Base-by-base conservation (phyloP, 2,113 vertebrate genomes). In the Phoenicopterus ruber region DNA sequence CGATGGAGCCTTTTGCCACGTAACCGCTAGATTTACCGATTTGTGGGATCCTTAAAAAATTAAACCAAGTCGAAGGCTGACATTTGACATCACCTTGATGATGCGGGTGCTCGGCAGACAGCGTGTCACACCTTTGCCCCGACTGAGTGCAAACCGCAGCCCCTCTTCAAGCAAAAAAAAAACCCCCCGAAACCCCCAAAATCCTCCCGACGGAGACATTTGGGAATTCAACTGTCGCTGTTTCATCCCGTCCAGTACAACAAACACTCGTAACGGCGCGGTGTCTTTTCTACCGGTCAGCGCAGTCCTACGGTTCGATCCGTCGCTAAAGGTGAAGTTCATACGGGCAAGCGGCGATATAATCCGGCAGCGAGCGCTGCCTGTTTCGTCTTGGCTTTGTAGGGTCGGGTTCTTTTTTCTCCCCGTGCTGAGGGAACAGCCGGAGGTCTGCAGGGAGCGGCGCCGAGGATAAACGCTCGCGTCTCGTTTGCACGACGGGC, bases 21-120 rank as follows among this genome's bases (percentile, higher is more conserved):
- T 14, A 52, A 52, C 63, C 1, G 0, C 5, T 0, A 7, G 5
- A 10, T 73, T 78, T 59, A 58, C 70, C 1, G 0, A 3, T 25
- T 3, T 8, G 8, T 0, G 40, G 50, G 10, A 2, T 66, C 7
- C 4, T 4, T 1, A 1, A 50, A 40, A 13, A 46, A 15, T 36
- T 7, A 20, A 5, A 1, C 1, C 11, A 11, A 47, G n/a, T 12
- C 8, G 2, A 9, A 36, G 16, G 38, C 5, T 0, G 11, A 49
- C n/a, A 1, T 20, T n/a, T n/a, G 72, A 13, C 44, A 4, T 34
- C 59, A 18, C 69, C 6, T 2, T 0, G 57, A 15, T 0, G 6
- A 10, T 6, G 2, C 9, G 1, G 57, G 61, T 1, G 28, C 24
- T 9, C 15, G 58, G 7, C 69, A 34, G 36, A 34, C 59, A 31